These are phyloP conservation scores for Lapara coniferarum DNA, from an alignment of 2,888 invertebrate genomes.

Conservation along the genomic window DNA sequence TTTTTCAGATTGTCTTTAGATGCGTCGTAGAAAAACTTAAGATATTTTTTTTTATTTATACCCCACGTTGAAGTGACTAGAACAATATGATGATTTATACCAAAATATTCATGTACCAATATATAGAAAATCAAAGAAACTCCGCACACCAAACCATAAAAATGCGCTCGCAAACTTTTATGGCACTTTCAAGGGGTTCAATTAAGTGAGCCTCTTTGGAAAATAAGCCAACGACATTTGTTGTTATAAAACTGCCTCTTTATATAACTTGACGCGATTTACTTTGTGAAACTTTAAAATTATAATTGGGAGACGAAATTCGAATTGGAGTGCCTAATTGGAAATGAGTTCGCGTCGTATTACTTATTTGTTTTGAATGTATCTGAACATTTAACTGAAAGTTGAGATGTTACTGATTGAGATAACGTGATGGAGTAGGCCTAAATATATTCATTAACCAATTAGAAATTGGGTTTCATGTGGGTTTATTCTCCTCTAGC, in stretches of 20 bases:
- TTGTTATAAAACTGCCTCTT: constrained; percentile 61
- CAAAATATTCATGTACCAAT: background rate
- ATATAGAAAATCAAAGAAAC: background rate
- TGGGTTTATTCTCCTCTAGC: no score
- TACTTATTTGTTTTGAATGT: background rate
- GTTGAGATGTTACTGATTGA: background rate
- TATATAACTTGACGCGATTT: constrained; percentile 66
- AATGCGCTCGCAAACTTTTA: constrained; percentile 24
- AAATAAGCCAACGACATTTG: constrained; percentile 59
- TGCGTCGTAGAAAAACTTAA: no score
- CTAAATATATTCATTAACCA: no score
- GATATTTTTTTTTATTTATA: no score
- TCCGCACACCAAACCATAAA: constrained; percentile 1
- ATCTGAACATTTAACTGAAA: background rate
- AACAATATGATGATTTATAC: background rate
- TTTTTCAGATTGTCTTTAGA: no score
- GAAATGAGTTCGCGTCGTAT: constrained; percentile 11
- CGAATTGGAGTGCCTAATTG: constrained; percentile 31
- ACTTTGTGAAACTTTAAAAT: constrained; percentile 56
- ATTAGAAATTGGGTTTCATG: no score
- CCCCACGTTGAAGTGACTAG: no score
- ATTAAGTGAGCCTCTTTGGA: constrained; percentile 59
- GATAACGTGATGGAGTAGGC: background rate
- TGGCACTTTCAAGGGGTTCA: constrained; percentile 47
- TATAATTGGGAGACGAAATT: constrained; percentile 41